A percentile compares a stretch with the other conserved stretches of the same genome.
These are phyloP conservation scores for Ailurus styani DNA, from an alignment of 2,113 vertebrate species.

Conservation along the genomic window DNA sequence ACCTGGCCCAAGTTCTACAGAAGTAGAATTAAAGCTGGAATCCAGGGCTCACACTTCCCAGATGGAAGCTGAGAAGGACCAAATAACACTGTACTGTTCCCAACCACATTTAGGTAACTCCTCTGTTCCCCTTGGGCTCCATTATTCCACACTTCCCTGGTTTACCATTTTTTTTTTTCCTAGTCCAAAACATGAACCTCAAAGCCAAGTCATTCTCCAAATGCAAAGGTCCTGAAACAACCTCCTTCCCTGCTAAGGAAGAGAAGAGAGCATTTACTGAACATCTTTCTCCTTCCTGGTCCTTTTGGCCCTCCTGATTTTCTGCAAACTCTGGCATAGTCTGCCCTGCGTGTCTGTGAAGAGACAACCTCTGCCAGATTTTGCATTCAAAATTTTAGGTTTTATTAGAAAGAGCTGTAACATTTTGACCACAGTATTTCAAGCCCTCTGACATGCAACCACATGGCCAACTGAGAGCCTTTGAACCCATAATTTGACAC, in stretches of 20 bases:
- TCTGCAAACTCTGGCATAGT: not conserved
- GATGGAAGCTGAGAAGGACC: no score
- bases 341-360: not conserved
- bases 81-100: not conserved
- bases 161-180: not conserved
- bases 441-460: slow-evolving; percentile 20
- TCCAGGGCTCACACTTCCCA: not conserved
- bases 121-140: not conserved
- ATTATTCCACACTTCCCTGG: not conserved
- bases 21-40: not conserved
- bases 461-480: slow-evolving; percentile 25
- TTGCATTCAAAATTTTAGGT: slow-evolving; percentile 1
- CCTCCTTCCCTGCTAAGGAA: not conserved
- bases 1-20: not conserved
- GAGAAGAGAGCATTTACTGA: not conserved
- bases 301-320: not conserved
- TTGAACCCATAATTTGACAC: slow-evolving; percentile 37
- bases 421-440: slow-evolving; percentile 25
- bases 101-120: not conserved
- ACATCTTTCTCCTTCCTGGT: not conserved
- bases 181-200: not conserved
- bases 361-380: slow-evolving; percentile 1
- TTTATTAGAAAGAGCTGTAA: slow-evolving; percentile 69
- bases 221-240: not conserved
- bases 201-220: not conserved